Evolutionary conservation across 1,140 invertebrate species (phyloP), one percentile per base, ranked within the genome.

Genomic region (Pseudomyrmex cubaensis): DNA sequence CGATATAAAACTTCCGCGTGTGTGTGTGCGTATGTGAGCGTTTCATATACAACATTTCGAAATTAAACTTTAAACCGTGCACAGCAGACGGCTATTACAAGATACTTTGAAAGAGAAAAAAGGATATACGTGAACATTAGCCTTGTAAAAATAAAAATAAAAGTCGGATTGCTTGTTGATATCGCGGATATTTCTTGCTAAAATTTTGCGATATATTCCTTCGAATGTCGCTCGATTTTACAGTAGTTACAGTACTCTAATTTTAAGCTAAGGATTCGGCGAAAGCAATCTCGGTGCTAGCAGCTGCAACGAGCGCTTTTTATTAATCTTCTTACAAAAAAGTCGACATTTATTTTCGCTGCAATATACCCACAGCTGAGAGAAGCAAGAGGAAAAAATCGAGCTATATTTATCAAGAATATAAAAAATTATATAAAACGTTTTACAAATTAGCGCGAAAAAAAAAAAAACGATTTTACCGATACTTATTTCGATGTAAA

Each of bases 311-410:
- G n/a, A 46, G 15, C 54, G 66, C 12, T 70, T 59, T 59, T 70
- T 56, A 69, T 57, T 22, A 69, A 22, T 10, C 9, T n/a, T n/a
- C 35, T 22, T 46, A 44, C 13, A 57, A 70, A 67, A 35, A 66
- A 76, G 52, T 67, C 4, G 48, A 64, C 12, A 67, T 77, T 77
- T n/a, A 57, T 78, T 69, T 69, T 78, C 13, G 69, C 13, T 20
- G 13, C 10, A 69, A 70, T 54, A 35, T 17, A 69, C 4, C 56
- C 48, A 77, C 4, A 57, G 17, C 15, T 56, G 15, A 46, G 13
- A 77, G 15, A 77, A 25, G 52, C 48, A 62, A 74, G 4, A 0
- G 12, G 66, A 17, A 35, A 63, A 17, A 9, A 22, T 17, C 15
- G 17, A 73, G 17, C n/a, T 35, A 7, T 35, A 52, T 10, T 75